Base-by-base conservation (phyloP, 2,888 invertebrate species). In the Drosophila barbarae region DNA sequence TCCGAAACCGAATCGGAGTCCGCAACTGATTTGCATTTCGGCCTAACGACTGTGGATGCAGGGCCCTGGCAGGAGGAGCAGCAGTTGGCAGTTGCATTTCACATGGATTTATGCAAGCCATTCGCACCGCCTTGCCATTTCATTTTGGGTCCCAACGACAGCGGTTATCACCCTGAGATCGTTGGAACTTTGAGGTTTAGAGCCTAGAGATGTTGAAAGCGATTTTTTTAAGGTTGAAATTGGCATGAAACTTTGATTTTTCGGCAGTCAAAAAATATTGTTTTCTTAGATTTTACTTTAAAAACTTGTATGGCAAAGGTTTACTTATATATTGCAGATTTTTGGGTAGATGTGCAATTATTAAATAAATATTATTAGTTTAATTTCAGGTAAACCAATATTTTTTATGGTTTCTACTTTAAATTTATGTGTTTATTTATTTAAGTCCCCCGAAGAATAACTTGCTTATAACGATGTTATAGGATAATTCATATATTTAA, bases 21-120 rank as follows among this genome's bases (percentile, higher is more conserved):
- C 73, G 82, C 76, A 60, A 44, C 79, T 79, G 79, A 79, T 79
- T 81, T 85, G 85, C 84, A 85, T 81, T 85, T 76, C 65, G n/a
- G 66, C 68, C 77, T 81, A 81, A 81, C 80, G 85, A 79, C 67
- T 53, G 21, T 28, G 41, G 9, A 13, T 2, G n/a, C 42, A 26
- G 60, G 69, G 49, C 42, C 34, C 7, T 30, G 10, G 30, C 55
- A 36, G 36, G 28, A 13, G 46, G 46, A 42, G 44, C 44, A 30
- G 32, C 42, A 55, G 57, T 59, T 68, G 68, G 63, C 58, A 66
- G 63, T 68, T 71, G 76, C 71, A 85, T 80, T 80, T 80, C 85
- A 71, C 84, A 83, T 83, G 85, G 76, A 85, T 85, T 81, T 81
- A 81, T 81, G 75, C 81, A 83, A 69, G 72, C 72, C 84, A 85